phyloP scores from a whole-genome alignment of 2,113 vertebrate genomes.

The Prinia subflava region DNA sequence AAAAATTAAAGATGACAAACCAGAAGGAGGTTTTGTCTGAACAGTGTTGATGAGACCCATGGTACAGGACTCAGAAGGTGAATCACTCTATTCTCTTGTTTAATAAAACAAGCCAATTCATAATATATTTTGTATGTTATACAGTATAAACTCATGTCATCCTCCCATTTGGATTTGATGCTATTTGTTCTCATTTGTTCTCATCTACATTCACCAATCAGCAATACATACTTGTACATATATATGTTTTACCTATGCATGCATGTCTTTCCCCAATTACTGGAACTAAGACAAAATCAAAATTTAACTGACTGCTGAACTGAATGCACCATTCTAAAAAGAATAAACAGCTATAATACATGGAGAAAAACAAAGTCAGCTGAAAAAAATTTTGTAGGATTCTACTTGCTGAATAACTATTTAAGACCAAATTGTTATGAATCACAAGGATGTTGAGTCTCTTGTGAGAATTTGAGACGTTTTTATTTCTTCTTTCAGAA shows the following conservation, averaged over 20 bases:
- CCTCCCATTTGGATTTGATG: not conserved
- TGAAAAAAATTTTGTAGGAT: not conserved
- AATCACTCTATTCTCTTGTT: not conserved
- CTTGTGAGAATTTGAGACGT: not conserved
- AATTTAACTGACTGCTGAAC: not conserved
- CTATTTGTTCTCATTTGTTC: not conserved
- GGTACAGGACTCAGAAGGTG: not conserved
- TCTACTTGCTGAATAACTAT: not conserved
- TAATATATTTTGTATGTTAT: not conserved
- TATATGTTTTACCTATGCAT: not conserved
- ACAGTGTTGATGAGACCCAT: not conserved
- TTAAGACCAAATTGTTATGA: not conserved
- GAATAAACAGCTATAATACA: not conserved
- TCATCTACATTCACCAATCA: not conserved
- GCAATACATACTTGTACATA: not conserved
- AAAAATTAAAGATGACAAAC: not conserved
- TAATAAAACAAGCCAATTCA: not conserved
- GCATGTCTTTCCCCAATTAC: not conserved
- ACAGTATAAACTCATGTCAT: not conserved
- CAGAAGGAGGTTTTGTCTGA: not conserved
- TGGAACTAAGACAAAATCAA: not conserved
- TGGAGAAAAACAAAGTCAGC: not conserved
- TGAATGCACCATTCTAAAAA: not conserved
- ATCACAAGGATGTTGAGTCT: not conserved
- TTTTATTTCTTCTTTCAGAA: not conserved